Evolutionary conservation across 2,797 vertebrate genomes (phyloP).

Genomic region (Anabacerthia variegaticeps): DNA sequence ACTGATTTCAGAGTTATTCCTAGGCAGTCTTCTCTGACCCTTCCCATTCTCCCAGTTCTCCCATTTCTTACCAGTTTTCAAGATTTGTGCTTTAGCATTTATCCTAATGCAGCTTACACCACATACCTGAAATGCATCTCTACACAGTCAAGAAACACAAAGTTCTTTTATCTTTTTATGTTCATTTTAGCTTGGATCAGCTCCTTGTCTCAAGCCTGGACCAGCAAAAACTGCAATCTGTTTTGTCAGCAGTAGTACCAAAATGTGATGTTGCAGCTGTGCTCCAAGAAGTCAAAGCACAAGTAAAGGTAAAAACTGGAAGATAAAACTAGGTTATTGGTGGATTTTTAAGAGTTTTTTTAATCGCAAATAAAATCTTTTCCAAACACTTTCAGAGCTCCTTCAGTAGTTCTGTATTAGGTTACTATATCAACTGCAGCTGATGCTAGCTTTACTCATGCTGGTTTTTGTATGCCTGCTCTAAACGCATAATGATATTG

Average conservation of each 20-base stretch:
- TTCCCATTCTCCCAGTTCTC: not conserved
- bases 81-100: not conserved
- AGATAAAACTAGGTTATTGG: not conserved
- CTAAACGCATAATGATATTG: not conserved
- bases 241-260: slow-evolving; percentile 76
- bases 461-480: not conserved
- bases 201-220: slow-evolving; percentile 77
- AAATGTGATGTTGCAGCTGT: slow-evolving; percentile 77
- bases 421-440: not conserved
- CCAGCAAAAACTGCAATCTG: slow-evolving; percentile 82
- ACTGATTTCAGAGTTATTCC: not conserved
- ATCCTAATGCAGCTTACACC: not conserved
- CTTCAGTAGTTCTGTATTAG: not conserved
- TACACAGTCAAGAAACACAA: not conserved
- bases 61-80: not conserved
- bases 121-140: not conserved
- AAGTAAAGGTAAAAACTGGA: slow-evolving; percentile 82
- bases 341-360: not conserved
- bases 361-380: not conserved
- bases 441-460: not conserved
- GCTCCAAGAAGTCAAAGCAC: slow-evolving; percentile 81
- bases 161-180: not conserved
- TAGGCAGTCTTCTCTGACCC: not conserved
- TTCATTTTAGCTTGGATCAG: slow-evolving; percentile 82
- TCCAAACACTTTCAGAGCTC: not conserved